phyloP scores from a whole-genome alignment of 1,140 invertebrate species.

The Whitmania pigra region DNA sequence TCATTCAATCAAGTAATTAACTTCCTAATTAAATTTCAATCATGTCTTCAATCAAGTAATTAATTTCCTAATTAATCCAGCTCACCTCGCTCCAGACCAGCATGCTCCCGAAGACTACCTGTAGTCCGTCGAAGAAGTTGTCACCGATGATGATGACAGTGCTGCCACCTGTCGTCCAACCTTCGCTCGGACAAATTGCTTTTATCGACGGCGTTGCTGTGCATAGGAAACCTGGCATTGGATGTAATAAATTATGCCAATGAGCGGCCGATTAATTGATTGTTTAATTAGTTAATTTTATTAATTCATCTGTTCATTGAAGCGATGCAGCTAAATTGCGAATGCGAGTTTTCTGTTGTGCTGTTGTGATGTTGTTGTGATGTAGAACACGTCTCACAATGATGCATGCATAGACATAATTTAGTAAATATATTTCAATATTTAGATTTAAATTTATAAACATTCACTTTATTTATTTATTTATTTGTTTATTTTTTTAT shows the following conservation, averaged over 20 bases:
- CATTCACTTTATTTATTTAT: no score
- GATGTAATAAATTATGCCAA: neutral
- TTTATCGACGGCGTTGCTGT: conserved; percentile 93
- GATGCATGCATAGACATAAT: no score
- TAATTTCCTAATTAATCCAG: neutral
- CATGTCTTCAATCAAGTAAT: no score
- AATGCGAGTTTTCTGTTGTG: no score
- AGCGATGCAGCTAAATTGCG: no score
- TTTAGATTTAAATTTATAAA: no score
- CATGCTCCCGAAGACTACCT: conserved; percentile 96
- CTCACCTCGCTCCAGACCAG: conserved; percentile 94
- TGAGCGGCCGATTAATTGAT: neutral
- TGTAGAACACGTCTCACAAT: no score
- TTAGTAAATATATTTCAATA: no score
- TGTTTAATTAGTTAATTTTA: neutral
- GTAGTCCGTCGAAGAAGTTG: conserved; percentile 98
- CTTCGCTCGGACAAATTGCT: conserved; percentile 94
- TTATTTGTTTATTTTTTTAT: no score
- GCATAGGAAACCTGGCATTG: conserved; percentile 24
- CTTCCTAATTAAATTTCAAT: no score
- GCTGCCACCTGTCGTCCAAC: conserved; percentile 85
- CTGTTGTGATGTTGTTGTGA: no score
- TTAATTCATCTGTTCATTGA: neutral
- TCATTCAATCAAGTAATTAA: no score
- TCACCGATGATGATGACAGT: conserved; percentile 98